phyloP scores from a whole-genome alignment of 2,797 vertebrate species.

The Bothrops alternatus region DNA sequence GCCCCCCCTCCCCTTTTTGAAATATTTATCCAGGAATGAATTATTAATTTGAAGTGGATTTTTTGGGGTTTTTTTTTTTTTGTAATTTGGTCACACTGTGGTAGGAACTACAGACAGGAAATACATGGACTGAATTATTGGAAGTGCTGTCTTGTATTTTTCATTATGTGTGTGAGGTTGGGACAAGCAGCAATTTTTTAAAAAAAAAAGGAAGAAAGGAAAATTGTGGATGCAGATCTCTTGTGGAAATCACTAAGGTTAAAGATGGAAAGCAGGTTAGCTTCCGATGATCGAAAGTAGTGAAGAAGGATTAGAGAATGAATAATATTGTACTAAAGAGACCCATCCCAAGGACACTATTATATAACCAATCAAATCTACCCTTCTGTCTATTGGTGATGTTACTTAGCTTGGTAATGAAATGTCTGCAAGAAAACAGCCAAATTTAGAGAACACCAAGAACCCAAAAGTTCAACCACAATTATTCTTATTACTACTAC shows the following conservation, averaged over 20 bases:
- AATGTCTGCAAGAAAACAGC: background rate
- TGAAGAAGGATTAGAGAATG: background rate
- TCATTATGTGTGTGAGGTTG: background rate
- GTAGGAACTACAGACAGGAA: background rate
- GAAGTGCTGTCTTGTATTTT: background rate
- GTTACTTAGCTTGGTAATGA: background rate
- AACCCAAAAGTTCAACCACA: background rate
- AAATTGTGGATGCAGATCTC: background rate
- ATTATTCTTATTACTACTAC: background rate
- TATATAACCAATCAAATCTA: background rate
- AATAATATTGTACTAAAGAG: background rate
- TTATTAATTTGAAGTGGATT: background rate
- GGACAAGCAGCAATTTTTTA: background rate
- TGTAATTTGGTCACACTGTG: background rate
- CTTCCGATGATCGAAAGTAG: no score
- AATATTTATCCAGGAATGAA: background rate
- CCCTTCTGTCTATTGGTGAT: background rate
- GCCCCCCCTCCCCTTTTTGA: no score
- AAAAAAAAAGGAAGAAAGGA: background rate
- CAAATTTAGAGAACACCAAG: background rate
- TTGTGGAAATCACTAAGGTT: background rate
- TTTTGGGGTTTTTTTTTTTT: background rate
- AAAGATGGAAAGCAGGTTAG: background rate
- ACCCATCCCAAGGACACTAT: background rate
- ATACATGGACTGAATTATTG: background rate